Percentiles rank a stretch among this genome's conserved stretches.
Evolutionary conservation across 2,113 vertebrate species (phyloP).

Genomic region (Zosterops japonicus): DNA sequence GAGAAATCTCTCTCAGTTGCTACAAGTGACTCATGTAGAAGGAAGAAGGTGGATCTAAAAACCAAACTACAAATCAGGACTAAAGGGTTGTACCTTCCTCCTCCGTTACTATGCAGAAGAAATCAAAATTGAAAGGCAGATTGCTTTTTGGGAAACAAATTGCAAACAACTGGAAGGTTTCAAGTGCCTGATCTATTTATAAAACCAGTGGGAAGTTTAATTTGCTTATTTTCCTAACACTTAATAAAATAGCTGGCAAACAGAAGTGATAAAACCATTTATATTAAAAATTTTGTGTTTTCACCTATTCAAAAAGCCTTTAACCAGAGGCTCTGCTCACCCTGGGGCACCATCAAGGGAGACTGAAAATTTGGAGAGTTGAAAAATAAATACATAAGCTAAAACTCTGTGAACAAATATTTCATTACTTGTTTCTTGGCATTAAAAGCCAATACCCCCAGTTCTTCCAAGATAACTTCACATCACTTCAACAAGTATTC

Average conservation of each 20-base stretch:
- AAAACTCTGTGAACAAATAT: neutral
- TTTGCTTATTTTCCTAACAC: conserved; percentile 42
- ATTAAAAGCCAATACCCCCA: neutral
- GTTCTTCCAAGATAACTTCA: neutral
- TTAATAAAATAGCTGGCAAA: conserved; percentile 53
- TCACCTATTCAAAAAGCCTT: neutral
- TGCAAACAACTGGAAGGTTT: neutral
- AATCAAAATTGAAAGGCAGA: neutral
- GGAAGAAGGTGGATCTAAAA: neutral
- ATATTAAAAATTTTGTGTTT: neutral
- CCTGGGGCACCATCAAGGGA: neutral
- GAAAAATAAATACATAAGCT: neutral
- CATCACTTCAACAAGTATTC: neutral
- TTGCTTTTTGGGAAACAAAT: neutral
- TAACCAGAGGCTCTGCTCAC: neutral
- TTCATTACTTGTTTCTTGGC: neutral
- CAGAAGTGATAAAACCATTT: conserved; percentile 38
- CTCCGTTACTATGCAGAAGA: neutral
- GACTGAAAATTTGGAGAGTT: neutral
- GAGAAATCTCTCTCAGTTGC: neutral
- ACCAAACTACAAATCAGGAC: neutral
- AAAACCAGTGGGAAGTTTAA: conserved; percentile 18
- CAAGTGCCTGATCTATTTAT: conserved; percentile 15
- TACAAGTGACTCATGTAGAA: neutral
- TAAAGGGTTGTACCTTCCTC: neutral